Percentiles rank a stretch among this genome's conserved stretches.
Evolutionary conservation across 2,888 invertebrate species (phyloP).

Genomic region (Andrena hattorfiana): DNA sequence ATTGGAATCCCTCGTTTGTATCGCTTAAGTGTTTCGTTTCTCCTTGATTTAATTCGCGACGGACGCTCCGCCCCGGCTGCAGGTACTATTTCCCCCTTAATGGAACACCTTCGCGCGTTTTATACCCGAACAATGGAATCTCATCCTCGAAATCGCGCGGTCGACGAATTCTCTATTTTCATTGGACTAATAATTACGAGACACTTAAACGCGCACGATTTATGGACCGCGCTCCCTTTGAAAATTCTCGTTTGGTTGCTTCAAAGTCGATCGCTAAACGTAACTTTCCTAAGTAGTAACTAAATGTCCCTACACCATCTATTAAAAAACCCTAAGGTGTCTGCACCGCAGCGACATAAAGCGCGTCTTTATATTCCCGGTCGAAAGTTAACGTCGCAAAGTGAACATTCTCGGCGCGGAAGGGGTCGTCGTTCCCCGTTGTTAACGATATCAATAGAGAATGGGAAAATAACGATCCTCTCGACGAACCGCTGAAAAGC

Average conservation of each 20-base stretch:
- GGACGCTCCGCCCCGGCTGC: not conserved
- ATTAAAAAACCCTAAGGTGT: not conserved
- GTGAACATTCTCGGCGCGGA: constrained; percentile 1
- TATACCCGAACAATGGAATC: constrained; percentile 4
- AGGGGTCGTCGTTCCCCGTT: not conserved
- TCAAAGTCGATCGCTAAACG: too few relatives aligned
- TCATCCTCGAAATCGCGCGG: not conserved
- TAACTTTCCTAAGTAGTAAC: too few relatives aligned
- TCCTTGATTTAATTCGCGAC: constrained; percentile 4
- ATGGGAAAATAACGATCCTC: constrained; percentile 12
- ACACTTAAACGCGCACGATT: too few relatives aligned
- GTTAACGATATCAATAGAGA: constrained; percentile 5
- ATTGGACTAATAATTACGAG: too few relatives aligned
- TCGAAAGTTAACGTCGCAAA: not conserved
- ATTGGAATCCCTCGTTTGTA: constrained; percentile 62
- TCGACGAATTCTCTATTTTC: not conserved
- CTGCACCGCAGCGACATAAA: not conserved
- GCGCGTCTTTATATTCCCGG: too few relatives aligned
- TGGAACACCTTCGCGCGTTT: constrained; percentile 10
- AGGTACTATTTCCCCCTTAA: constrained; percentile 6
- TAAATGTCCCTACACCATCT: too few relatives aligned
- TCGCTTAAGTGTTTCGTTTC: constrained; percentile 33
- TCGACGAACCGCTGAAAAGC: constrained; percentile 12
- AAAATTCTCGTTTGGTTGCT: too few relatives aligned
- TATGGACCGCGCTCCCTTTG: too few relatives aligned